Evolutionary conservation across 2,888 invertebrate species (phyloP), one percentile per base, ranked within the genome.

Genomic region (Lymantria monacha): DNA sequence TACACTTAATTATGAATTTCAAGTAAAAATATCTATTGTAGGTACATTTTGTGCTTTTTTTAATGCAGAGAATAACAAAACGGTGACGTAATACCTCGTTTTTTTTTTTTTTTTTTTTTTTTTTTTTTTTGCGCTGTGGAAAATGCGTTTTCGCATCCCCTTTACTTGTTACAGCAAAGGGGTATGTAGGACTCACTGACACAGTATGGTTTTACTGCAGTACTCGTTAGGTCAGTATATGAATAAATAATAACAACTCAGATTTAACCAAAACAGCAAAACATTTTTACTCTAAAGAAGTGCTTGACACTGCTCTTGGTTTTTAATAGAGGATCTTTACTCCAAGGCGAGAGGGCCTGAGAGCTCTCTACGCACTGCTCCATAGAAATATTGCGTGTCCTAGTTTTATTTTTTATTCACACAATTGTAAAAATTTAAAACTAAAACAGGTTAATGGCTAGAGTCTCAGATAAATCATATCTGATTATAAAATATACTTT

Each of bases 321-420:
- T 59, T 63, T 60, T 61, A 76, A 77, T 77, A 76, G 74, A 74
- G 79, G 76, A 73, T 77, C 79, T 70, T 80, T 80, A 76, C 72
- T 73, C 69, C 68, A 72, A 72, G 70, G 69, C 64, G 53, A 70
- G 66, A 61, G 66, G 42, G 48, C 41, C 52, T 46, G 50, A 74
- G 71, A 50, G 66, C 61, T 48, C 79, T 79, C 51, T 53, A 80
- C 80, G 80, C 78, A 79, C 69, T 58, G 53, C 41, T 61, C 66
- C 59, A 70, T 70, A 75, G 74, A 78, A 80, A 75, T 70, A 74
- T 63, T 79, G 80, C 80, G 83, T 83, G 82, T 74, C 82, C 83
- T 66, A 81, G 79, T 77, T 76, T 66, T 64, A 66, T 45, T 33
- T 30, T 64, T 70, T 53, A 70, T 76, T 76, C 77, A 72, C 62